phyloP scores from a whole-genome alignment of 2,888 invertebrate species.

The Oegoconia quadripuncta region DNA sequence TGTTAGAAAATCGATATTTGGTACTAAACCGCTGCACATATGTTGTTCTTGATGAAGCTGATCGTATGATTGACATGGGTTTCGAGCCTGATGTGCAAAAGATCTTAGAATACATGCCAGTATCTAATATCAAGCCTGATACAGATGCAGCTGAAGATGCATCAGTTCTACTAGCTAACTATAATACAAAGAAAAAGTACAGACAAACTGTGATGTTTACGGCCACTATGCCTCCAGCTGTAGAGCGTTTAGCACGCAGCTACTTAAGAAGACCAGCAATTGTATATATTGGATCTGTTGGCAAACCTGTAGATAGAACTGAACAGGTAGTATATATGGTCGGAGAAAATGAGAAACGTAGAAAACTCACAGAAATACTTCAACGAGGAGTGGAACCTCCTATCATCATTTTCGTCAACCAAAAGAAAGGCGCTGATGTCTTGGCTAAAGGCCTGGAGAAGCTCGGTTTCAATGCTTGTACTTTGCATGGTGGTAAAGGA shows the following conservation, averaged over 20 bases:
- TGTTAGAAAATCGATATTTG: slow-evolving; percentile 97
- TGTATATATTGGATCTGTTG: slow-evolving; percentile 97
- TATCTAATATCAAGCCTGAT: slow-evolving; percentile 98
- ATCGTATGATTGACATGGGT: slow-evolving; percentile 99
- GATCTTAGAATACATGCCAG: slow-evolving; percentile 98
- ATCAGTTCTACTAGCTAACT: slow-evolving; percentile 92
- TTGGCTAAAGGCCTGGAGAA: slow-evolving; percentile 98
- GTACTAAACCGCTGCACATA: slow-evolving; percentile 99
- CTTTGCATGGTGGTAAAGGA: slow-evolving; percentile 99
- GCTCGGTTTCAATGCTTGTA: slow-evolving; percentile 97
- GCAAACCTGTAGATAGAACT: slow-evolving; percentile 98
- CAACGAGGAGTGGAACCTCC: slow-evolving; percentile 95
- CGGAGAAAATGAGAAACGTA: slow-evolving; percentile 96
- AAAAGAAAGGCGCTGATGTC: slow-evolving; percentile 99
- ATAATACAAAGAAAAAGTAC: slow-evolving; percentile 97
- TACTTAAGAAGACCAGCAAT: slow-evolving; percentile 97
- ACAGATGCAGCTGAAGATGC: slow-evolving; percentile 99
- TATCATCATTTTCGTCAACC: slow-evolving; percentile 99
- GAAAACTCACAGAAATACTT: slow-evolving; percentile 96
- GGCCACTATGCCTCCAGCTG: slow-evolving; percentile 99
- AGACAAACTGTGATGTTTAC: slow-evolving; percentile 99
- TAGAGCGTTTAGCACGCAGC: slow-evolving; percentile 95
- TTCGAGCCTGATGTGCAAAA: slow-evolving; percentile 99
- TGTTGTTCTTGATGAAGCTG: slow-evolving; percentile 97
- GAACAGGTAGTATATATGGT: slow-evolving; percentile 98